Evolutionary conservation across 1,140 invertebrate species (phyloP).

Genomic region (Nomia melanderi): DNA sequence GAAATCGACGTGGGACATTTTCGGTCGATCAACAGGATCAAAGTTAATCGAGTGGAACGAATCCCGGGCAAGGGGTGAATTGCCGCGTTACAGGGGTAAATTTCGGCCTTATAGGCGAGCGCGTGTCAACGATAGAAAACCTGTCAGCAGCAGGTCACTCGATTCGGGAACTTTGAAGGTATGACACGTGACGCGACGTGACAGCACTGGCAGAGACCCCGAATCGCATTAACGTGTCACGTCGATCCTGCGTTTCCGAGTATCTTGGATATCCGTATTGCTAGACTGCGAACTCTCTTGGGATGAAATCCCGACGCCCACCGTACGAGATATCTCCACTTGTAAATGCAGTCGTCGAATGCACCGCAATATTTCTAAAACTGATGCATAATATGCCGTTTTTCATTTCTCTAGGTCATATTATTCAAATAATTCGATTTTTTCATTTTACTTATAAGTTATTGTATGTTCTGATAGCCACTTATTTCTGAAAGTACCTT

Average conservation of each 20-base stretch:
- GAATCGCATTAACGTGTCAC: constrained; percentile 53
- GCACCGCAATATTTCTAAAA: background rate
- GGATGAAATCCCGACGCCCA: too few relatives aligned
- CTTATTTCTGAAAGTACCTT: too few relatives aligned
- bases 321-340: background rate
- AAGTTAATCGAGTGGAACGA: constrained; percentile 42
- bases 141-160: constrained; percentile 58
- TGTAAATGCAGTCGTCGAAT: background rate
- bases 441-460: too few relatives aligned
- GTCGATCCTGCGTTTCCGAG: constrained; percentile 4
- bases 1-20: constrained; percentile 20
- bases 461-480: too few relatives aligned
- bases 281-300: too few relatives aligned
- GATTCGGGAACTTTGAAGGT: constrained; percentile 47
- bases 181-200: constrained; percentile 49
- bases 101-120: constrained; percentile 53
- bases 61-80: constrained; percentile 18
- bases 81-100: constrained; percentile 42
- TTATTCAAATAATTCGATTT: too few relatives aligned
- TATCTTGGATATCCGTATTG: constrained; percentile 20
- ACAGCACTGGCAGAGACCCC: constrained; percentile 31
- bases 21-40: constrained; percentile 13
- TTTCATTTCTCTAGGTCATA: too few relatives aligned
- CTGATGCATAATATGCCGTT: too few relatives aligned
- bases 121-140: constrained; percentile 50